A percentile compares a stretch with the other conserved stretches of the same genome.
These are phyloP conservation scores for Nematolebias whitei DNA, from an alignment of 2,113 vertebrate genomes.

Conservation along the genomic window DNA sequence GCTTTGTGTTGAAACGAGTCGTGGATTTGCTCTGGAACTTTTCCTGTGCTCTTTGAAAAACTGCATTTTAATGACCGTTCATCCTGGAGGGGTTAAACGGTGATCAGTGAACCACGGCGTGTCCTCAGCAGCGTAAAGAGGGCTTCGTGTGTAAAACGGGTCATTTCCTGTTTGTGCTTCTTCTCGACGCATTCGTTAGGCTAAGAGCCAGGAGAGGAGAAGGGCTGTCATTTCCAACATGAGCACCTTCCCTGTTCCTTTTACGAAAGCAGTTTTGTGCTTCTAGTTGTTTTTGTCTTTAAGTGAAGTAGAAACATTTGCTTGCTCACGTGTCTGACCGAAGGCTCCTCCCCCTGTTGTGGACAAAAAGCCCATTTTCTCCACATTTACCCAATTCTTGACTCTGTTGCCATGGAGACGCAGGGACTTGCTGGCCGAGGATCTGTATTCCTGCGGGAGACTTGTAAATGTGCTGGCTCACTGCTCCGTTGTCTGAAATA, in stretches of 20 bases:
- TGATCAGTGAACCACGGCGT: conserved; percentile 20
- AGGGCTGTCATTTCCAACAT: not conserved
- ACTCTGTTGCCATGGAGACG: conserved; percentile 70
- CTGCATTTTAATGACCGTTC: conserved; percentile 27
- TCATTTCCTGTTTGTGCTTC: conserved; percentile 55
- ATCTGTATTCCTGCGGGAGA: conserved; percentile 55
- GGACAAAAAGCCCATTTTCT: conserved; percentile 53
- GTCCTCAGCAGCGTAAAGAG: conserved; percentile 17
- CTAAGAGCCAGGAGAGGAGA: not conserved
- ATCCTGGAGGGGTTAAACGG: conserved; percentile 8
- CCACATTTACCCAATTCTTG: conserved; percentile 11
- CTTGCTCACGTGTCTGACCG: conserved; percentile 15
- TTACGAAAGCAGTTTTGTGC: conserved; percentile 11
- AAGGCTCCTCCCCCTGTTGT: conserved; percentile 22
- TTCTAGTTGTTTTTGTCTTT: not conserved
- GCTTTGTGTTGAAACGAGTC: conserved; percentile 31
- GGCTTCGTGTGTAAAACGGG: conserved; percentile 36
- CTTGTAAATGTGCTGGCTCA: conserved; percentile 53
- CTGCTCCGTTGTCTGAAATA: not conserved
- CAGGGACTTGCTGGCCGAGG: conserved; percentile 42
- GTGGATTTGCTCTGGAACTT: conserved; percentile 3
- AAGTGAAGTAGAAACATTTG: conserved; percentile 38
- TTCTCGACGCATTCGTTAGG: conserved; percentile 17
- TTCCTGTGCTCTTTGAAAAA: conserved; percentile 18
- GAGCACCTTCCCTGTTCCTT: not conserved